These are phyloP conservation scores for Lasiommata megera DNA, from an alignment of 2,888 invertebrate genomes.

Conservation along the genomic window DNA sequence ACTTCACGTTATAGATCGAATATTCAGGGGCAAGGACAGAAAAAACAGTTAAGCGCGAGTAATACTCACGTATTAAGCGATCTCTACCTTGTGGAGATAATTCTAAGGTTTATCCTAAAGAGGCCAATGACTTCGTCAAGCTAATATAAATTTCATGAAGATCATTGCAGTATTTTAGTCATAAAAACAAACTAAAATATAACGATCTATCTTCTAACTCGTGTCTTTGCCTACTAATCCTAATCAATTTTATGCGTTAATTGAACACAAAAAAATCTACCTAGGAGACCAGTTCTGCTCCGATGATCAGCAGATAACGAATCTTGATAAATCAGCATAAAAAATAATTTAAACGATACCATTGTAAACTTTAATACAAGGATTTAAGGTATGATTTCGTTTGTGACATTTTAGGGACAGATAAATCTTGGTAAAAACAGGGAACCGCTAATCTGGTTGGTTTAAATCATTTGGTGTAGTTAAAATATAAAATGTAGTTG, in stretches of 20 bases:
- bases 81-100: no score
- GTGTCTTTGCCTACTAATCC: neutral
- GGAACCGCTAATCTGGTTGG: no score
- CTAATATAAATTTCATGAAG: no score
- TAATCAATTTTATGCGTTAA: neutral
- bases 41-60: no score
- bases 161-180: no score
- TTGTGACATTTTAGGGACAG: neutral
- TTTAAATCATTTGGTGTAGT: no score
- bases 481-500: no score
- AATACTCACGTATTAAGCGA: no score
- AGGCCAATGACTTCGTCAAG: no score
- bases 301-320: constrained; percentile 42
- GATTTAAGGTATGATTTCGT: neutral
- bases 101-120: no score
- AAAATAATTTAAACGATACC: neutral
- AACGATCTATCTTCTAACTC: neutral
- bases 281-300: constrained; percentile 43
- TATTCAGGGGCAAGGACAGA: neutral
- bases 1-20: neutral
- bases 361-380: neutral
- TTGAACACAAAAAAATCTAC: neutral
- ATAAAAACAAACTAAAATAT: no score
- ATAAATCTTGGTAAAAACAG: neutral
- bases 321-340: constrained; percentile 41